Evolutionary conservation across 2,888 invertebrate species (phyloP).

Genomic region (Spodoptera picta): DNA sequence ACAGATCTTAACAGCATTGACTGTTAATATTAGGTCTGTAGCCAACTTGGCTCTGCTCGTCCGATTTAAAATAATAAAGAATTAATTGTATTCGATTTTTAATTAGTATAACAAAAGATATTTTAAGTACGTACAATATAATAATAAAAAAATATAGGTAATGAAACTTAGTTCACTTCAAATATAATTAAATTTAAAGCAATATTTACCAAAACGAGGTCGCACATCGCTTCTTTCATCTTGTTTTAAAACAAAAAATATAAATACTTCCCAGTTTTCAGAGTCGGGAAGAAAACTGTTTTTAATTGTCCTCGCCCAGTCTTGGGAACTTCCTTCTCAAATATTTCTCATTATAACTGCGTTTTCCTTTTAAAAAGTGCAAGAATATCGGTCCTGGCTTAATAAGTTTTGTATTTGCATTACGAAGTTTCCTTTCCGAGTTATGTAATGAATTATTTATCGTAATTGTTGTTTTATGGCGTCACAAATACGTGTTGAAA

Average conservation of each 20-base stretch:
- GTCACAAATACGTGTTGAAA: too few relatives aligned
- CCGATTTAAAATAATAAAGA: too few relatives aligned
- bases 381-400: slow-evolving; percentile 14
- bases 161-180: too few relatives aligned
- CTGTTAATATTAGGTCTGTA: too few relatives aligned
- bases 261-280: slow-evolving; percentile 17
- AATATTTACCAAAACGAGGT: slow-evolving; percentile 18
- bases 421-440: not conserved
- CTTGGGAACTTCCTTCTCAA: slow-evolving; percentile 38
- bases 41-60: too few relatives aligned
- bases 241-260: slow-evolving; percentile 13
- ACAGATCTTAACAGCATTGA: too few relatives aligned
- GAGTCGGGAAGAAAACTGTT: slow-evolving; percentile 48
- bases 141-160: too few relatives aligned
- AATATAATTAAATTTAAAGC: too few relatives aligned
- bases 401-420: slow-evolving; percentile 31
- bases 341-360: slow-evolving; percentile 41
- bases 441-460: not conserved
- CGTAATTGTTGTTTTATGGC: too few relatives aligned
- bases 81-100: too few relatives aligned
- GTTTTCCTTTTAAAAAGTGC: slow-evolving; percentile 29
- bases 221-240: slow-evolving; percentile 2
- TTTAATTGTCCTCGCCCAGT: slow-evolving; percentile 45
- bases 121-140: too few relatives aligned
- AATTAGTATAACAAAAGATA: too few relatives aligned